Evolutionary conservation across 2,797 vertebrate species (phyloP).

Genomic region (Kryptopterus vitreolus): DNA sequence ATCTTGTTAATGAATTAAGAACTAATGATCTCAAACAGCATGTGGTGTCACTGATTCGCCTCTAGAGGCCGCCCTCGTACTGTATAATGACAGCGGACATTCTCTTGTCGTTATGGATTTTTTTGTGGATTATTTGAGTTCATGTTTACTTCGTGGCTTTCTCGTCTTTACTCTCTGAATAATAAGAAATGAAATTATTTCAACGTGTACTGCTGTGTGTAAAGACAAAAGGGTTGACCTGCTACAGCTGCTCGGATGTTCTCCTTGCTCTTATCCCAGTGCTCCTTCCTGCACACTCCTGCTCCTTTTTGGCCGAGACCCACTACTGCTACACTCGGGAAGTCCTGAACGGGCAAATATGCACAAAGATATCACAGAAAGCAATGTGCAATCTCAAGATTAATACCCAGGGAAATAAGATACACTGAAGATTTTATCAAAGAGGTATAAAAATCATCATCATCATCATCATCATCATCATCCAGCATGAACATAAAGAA

Average conservation of each 20-base stretch:
- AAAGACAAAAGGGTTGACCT: conserved; percentile 65
- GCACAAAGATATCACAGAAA: background rate
- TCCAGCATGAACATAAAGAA: background rate
- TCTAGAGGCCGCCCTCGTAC: too few relatives aligned
- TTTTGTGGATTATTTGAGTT: background rate
- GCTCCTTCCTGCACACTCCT: conserved; percentile 82
- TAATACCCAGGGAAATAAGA: background rate
- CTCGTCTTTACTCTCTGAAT: too few relatives aligned
- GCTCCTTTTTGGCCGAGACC: conserved; percentile 82
- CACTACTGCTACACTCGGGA: conserved; percentile 85
- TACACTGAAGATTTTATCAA: background rate
- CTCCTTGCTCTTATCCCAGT: conserved; percentile 89
- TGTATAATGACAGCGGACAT: too few relatives aligned
- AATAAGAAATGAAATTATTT: too few relatives aligned
- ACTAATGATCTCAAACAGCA: too few relatives aligned
- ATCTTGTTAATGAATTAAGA: too few relatives aligned
- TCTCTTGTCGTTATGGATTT: too few relatives aligned
- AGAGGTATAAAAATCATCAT: too few relatives aligned
- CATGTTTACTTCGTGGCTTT: too few relatives aligned
- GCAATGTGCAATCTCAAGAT: background rate
- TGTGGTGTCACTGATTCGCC: too few relatives aligned
- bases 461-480: background rate
- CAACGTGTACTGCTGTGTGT: too few relatives aligned
- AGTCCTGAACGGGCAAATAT: conserved; percentile 77
- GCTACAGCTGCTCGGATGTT: conserved; percentile 87